Evolutionary conservation across 2,797 vertebrate species (phyloP).

Genomic region (Enteromius viviparus): DNA sequence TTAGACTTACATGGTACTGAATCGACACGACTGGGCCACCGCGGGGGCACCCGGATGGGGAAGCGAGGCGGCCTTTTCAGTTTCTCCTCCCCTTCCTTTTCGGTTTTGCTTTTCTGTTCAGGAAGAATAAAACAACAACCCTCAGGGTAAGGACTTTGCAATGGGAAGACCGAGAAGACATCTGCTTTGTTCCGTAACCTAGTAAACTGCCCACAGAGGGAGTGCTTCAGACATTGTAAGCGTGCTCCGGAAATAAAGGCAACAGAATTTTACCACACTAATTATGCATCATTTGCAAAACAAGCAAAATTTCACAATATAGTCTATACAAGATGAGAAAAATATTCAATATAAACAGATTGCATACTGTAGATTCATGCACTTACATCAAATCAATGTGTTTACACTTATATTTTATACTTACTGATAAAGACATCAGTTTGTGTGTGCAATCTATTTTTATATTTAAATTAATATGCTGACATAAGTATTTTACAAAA

Average conservation of each 20-base stretch:
- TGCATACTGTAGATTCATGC: no score
- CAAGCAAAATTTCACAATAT: background rate
- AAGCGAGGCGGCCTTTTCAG: slow-evolving; percentile 88
- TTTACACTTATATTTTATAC: background rate
- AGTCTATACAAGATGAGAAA: background rate
- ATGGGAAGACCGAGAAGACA: slow-evolving; percentile 7
- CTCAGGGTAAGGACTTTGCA: background rate
- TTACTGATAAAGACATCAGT: background rate
- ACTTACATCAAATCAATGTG: background rate
- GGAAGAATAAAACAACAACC: slow-evolving; percentile 27
- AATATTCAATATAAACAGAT: background rate
- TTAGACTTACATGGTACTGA: slow-evolving; percentile 82
- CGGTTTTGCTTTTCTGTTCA: slow-evolving; percentile 90
- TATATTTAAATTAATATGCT: background rate
- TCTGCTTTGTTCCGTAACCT: slow-evolving; percentile 8
- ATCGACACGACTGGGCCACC: slow-evolving; percentile 89
- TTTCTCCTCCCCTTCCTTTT: slow-evolving; percentile 94
- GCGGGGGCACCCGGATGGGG: slow-evolving; percentile 89
- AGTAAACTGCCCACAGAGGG: background rate
- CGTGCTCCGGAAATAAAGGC: no score
- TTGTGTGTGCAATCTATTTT: no score
- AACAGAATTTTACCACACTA: background rate
- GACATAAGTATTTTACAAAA: background rate
- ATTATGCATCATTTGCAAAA: background rate
- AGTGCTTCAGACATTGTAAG: background rate